These are phyloP conservation scores for Vanessa cardui DNA, from an alignment of 2,888 invertebrate genomes.

Conservation along the genomic window DNA sequence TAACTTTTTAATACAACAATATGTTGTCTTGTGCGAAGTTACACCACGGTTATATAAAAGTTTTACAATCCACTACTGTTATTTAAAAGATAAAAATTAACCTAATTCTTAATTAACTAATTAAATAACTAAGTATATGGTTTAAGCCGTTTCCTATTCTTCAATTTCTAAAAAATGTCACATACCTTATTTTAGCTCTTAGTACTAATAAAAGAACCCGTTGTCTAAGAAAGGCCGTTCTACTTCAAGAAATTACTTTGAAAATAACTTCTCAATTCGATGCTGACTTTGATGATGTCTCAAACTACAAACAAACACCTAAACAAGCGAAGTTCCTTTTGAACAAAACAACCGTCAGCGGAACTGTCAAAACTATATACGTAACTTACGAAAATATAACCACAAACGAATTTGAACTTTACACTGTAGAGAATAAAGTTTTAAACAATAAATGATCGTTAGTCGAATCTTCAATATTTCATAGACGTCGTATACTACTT, in stretches of 20 bases:
- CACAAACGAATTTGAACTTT: slow-evolving; percentile 39
- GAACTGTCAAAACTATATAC: slow-evolving; percentile 43
- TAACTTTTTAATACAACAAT: too few species aligned
- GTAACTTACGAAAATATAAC: slow-evolving; percentile 10
- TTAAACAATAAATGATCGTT: slow-evolving; percentile 21
- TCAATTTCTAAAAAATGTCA: too few species aligned
- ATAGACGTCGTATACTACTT: slow-evolving; percentile 51
- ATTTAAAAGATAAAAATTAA: too few species aligned
- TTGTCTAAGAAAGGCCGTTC: slow-evolving; percentile 1
- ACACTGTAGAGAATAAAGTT: slow-evolving; percentile 6
- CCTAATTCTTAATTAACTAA: too few species aligned
- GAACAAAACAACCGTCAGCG: slow-evolving; percentile 56
- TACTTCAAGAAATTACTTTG: slow-evolving; percentile 7
- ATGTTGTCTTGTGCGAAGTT: too few species aligned
- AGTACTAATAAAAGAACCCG: neutral
- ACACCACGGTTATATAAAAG: too few species aligned
- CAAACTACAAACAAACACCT: slow-evolving; percentile 59
- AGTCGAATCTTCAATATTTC: slow-evolving; percentile 58
- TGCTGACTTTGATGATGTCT: slow-evolving; percentile 49
- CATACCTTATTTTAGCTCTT: too few species aligned
- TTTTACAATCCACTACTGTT: too few species aligned
- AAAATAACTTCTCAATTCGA: slow-evolving; percentile 36
- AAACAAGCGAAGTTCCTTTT: slow-evolving; percentile 53
- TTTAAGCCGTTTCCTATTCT: too few species aligned
- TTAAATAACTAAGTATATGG: too few species aligned